Percentiles rank a stretch among this genome's conserved stretches.
Conservation (phyloP, 2,888 invertebrate genomes). For the Rhagium mordax region DNA sequence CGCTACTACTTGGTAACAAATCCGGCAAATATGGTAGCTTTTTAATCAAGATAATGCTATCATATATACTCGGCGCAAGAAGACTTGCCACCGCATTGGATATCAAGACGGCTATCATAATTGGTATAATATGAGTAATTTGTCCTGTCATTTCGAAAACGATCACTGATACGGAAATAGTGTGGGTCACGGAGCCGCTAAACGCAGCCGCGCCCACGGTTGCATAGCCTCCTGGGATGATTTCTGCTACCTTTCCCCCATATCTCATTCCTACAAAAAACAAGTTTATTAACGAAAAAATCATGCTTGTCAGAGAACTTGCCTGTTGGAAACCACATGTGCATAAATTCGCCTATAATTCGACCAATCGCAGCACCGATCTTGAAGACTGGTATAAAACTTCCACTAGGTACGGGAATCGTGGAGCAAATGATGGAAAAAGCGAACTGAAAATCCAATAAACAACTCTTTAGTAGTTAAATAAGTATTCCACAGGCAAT, state of each 20-base stretch:
- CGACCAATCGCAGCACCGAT: conserved; percentile 96
- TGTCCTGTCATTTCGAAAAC: conserved; percentile 99
- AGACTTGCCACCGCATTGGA: conserved; percentile 95
- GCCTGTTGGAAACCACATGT: conserved; percentile 87
- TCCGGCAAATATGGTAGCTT: conserved; percentile 97
- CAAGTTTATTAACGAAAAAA: not conserved
- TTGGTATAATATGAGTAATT: conserved; percentile 96
- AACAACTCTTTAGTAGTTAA: too few species aligned
- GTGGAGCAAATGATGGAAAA: conserved; percentile 94
- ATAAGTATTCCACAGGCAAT: too few species aligned
- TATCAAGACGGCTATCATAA: conserved; percentile 96
- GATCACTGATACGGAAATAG: conserved; percentile 97
- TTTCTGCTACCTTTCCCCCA: conserved; percentile 88
- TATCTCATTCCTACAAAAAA: conserved; percentile 83
- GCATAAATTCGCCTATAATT: conserved; percentile 94
- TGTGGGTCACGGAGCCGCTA: conserved; percentile 97
- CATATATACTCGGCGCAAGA: conserved; percentile 98
- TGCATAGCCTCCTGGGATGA: conserved; percentile 96
- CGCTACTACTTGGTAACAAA: conserved; percentile 89
- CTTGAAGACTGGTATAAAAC: conserved; percentile 98
- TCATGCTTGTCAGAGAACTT: conserved; percentile 18
- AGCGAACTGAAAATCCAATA: conserved; percentile 78
- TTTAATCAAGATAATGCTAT: conserved; percentile 98
- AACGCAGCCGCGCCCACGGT: conserved; percentile 97
- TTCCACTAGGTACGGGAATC: conserved; percentile 96